phyloP scores from a whole-genome alignment of 2,113 vertebrate species.

The Cepphus grylle region DNA sequence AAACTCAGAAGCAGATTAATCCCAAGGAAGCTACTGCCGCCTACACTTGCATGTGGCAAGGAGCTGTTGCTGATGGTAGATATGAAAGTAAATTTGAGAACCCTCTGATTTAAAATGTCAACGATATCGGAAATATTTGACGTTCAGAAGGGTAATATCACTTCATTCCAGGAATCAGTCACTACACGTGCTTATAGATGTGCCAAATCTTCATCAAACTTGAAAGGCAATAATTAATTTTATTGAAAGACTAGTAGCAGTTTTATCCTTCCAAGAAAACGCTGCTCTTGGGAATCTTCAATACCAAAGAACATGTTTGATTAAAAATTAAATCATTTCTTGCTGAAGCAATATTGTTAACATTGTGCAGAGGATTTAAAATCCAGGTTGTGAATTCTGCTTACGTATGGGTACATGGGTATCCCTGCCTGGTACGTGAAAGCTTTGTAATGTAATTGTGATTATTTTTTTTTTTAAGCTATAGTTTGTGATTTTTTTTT shows the following conservation, averaged over 20 bases:
- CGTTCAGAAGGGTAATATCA: neutral
- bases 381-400: neutral
- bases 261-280: neutral
- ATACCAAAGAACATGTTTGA: neutral
- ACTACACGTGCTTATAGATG: neutral
- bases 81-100: neutral
- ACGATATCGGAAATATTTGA: neutral
- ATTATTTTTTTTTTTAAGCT: neutral
- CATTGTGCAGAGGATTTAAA: neutral
- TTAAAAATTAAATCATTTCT: neutral
- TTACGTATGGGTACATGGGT: accelerated
- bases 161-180: neutral
- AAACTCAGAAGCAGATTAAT: neutral
- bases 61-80: neutral
- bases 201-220: neutral
- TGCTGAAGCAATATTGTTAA: neutral
- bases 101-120: neutral
- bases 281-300: neutral
- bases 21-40: neutral
- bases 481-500: neutral
- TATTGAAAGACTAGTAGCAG: neutral
- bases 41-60: neutral
- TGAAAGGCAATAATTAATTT: neutral
- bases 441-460: neutral
- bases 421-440: neutral